A percentile compares a stretch with the other conserved stretches of the same genome.
Evolutionary conservation across 1,140 invertebrate genomes (phyloP).

Genomic region (Bombus polaris): DNA sequence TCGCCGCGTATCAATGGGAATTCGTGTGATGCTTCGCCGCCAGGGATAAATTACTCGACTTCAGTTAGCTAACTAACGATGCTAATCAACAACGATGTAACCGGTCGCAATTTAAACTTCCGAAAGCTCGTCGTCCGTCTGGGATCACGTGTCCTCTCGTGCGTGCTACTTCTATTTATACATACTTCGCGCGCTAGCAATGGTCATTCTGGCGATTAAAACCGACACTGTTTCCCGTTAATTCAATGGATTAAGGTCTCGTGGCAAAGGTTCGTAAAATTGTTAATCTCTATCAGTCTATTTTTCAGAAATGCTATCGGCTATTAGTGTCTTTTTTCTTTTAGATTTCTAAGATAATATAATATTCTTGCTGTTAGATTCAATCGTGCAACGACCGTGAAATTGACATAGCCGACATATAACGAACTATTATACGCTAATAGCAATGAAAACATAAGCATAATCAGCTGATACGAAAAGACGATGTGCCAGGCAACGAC

Average conservation of each 20-base stretch:
- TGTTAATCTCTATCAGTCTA: background rate
- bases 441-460: slow-evolving; percentile 37
- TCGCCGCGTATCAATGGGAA: slow-evolving; percentile 35
- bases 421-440: slow-evolving; percentile 43
- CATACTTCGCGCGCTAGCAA: background rate
- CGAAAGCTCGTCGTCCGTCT: slow-evolving; percentile 23
- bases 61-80: slow-evolving; percentile 45
- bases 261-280: background rate
- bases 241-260: background rate
- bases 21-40: slow-evolving; percentile 17
- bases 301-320: background rate
- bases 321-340: background rate
- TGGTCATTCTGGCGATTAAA: slow-evolving; percentile 15
- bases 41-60: slow-evolving; percentile 49
- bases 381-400: background rate
- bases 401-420: slow-evolving; percentile 42
- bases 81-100: slow-evolving; percentile 52
- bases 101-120: slow-evolving; percentile 51
- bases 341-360: too few relatives aligned
- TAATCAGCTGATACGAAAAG: background rate
- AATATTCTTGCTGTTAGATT: background rate
- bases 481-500: slow-evolving; percentile 27
- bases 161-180: slow-evolving; percentile 23
- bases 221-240: background rate
- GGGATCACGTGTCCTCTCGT: slow-evolving; percentile 36